phyloP scores from a whole-genome alignment of 2,888 invertebrate genomes.

The Branchipolynoe longqiensis region DNA sequence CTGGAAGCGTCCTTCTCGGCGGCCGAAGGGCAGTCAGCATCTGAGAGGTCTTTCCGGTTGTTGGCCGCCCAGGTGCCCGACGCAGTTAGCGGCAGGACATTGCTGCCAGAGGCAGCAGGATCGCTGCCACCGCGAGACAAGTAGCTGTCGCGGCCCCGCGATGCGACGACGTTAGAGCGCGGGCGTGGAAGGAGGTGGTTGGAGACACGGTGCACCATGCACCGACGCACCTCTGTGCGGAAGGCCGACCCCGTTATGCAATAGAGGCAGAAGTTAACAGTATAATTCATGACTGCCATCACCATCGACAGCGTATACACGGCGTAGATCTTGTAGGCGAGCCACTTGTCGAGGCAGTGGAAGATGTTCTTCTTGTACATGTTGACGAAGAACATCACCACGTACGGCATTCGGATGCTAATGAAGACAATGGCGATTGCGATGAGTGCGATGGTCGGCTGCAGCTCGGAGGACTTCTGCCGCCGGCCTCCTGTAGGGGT shows the following conservation, averaged over 20 bases:
- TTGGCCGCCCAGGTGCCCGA: not conserved
- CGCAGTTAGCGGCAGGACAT: too few species aligned
- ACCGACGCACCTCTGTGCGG: constrained; percentile 26
- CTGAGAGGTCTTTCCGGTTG: not conserved
- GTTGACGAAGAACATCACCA: constrained; percentile 26
- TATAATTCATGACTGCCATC: constrained; percentile 46
- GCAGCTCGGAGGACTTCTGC: not conserved
- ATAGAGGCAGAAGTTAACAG: constrained; percentile 53
- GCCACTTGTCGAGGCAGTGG: not conserved
- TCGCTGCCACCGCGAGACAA: not conserved
- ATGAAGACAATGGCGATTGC: constrained; percentile 49
- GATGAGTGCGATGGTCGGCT: constrained; percentile 36
- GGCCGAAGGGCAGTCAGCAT: not conserved
- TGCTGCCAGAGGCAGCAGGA: constrained; percentile 5
- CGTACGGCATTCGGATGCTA: constrained; percentile 33
- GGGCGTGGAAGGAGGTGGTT: constrained; percentile 32
- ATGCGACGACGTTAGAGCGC: not conserved
- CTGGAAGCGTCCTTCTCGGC: not conserved
- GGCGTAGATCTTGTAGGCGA: constrained; percentile 33
- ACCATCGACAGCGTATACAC: constrained; percentile 20
- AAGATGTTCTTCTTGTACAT: constrained; percentile 7
- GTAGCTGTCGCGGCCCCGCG: not conserved
- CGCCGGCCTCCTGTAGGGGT: not conserved
- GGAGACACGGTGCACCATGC: constrained; percentile 40
- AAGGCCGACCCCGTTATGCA: constrained; percentile 32